phyloP scores from a whole-genome alignment of 1,140 invertebrate genomes.

The Drosophila kepulauana region DNA sequence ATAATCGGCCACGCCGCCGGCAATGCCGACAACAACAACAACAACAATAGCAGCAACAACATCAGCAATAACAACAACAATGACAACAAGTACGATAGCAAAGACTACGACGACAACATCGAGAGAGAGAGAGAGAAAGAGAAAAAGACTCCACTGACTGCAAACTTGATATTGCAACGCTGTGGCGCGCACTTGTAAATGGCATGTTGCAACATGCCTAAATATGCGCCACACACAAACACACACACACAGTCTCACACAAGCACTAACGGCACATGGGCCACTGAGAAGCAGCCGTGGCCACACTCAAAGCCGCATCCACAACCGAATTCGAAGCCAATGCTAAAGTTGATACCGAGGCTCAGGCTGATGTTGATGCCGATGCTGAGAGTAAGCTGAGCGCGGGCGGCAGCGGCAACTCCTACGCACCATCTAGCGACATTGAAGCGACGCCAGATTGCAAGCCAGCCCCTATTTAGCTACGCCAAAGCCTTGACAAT shows the following conservation, averaged over 20 bases:
- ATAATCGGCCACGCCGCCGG: conserved; percentile 79
- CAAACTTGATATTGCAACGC: conserved; percentile 56
- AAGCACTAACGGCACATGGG: conserved; percentile 57
- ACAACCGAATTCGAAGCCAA: not conserved
- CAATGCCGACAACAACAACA: conserved; percentile 47
- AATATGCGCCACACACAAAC: conserved; percentile 76
- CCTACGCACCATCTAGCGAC: conserved; percentile 54
- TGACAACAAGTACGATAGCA: conserved; percentile 15
- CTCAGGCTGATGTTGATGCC: not conserved
- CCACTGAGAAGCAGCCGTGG: conserved; percentile 15
- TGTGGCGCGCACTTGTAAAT: conserved; percentile 77
- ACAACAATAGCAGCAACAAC: conserved; percentile 20
- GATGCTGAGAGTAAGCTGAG: conserved; percentile 22
- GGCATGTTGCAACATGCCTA: conserved; percentile 82
- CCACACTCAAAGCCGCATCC: conserved; percentile 1
- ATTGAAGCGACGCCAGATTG: conserved; percentile 61
- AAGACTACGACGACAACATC: conserved; percentile 31
- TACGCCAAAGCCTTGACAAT: conserved; percentile 79
- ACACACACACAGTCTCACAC: conserved; percentile 11
- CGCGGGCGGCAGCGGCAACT: conserved; percentile 42
- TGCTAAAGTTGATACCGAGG: conserved; percentile 4
- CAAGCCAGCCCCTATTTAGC: conserved; percentile 78
- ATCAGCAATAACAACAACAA: conserved; percentile 4
- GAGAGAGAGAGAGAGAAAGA: conserved; percentile 10
- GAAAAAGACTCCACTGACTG: conserved; percentile 28